These are phyloP conservation scores for Triplophysa bombifrons DNA, from an alignment of 2,797 vertebrate species.

Conservation along the genomic window DNA sequence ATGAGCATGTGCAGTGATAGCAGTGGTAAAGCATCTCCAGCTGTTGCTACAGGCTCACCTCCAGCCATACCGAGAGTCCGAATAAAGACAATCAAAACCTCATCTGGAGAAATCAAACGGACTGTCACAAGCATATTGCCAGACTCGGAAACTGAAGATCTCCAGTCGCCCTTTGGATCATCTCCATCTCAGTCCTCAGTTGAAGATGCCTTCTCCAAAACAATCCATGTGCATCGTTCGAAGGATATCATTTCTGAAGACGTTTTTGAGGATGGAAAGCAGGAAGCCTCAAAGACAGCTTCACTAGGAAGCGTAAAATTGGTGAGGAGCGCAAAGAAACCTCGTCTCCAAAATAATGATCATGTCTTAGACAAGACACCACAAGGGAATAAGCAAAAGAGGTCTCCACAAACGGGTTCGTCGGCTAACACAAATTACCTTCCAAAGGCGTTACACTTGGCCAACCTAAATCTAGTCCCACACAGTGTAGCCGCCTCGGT, in stretches of 20 bases:
- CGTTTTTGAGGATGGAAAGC: conserved; percentile 66
- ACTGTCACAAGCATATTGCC: conserved; percentile 92
- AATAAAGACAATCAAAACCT: conserved; percentile 98
- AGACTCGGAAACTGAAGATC: conserved; percentile 87
- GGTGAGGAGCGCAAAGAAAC: conserved; percentile 63
- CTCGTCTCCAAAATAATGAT: conserved; percentile 64
- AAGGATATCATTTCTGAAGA: conserved; percentile 62
- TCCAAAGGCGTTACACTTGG: conserved; percentile 95
- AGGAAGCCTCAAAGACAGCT: conserved; percentile 57
- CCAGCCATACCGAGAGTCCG: conserved; percentile 95
- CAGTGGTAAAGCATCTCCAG: conserved; percentile 89
- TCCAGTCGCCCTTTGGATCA: conserved; percentile 84
- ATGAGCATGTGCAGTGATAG: conserved; percentile 91
- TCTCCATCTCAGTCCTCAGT: conserved; percentile 77
- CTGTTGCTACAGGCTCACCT: conserved; percentile 84
- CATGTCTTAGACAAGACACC: conserved; percentile 67
- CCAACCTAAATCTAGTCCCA: conserved; percentile 95
- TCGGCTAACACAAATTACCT: conserved; percentile 77
- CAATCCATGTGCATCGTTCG: conserved; percentile 64
- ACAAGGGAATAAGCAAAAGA: conserved; percentile 73
- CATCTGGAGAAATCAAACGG: conserved; percentile 92
- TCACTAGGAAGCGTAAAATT: conserved; percentile 65
- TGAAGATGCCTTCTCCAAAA: conserved; percentile 79
- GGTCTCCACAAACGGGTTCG: conserved; percentile 56
- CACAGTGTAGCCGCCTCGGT: conserved; percentile 93